Base-by-base conservation (phyloP, 35 echinoderm and acorn worm genomes). In the Acanthaster planci region DNA sequence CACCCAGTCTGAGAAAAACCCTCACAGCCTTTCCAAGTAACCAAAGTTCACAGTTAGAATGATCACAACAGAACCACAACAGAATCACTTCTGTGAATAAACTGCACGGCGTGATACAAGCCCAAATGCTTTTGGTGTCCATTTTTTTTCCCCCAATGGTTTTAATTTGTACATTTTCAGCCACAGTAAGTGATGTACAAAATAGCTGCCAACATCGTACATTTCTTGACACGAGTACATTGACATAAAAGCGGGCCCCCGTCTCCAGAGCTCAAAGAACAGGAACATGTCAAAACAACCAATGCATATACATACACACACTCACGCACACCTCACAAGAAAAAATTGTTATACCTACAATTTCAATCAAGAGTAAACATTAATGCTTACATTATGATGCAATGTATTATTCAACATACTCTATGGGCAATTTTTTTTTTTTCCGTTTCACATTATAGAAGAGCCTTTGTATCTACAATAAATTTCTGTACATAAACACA, bases 131-230 rank as follows among this genome's bases (percentile, higher is more conserved):
- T 31, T 72, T 72, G 19, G 19, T n/a, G 34, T 72, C 26, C 32
- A 31, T 30, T n/a, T 35, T 30, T 72, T 72, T 72, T 58, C 27
- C 27, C 27, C 27, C 56, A 26, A 12, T 47, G 64, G 64, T 72
- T 34, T 72, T 72, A 72, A 72, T 72, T 72, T 72, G 22, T 72
- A 72, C 64, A 72, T 72, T 72, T 72, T 72, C 64, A 72, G 64
- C 64, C 64, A 72, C 64, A 72, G 26, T 6, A 23, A 72, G 64
- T 72, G 64, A 26, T 21, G 30, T 72, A 72, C 64, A 72, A 72
- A 72, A 72, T 72, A 72, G 26, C 26, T 72, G 64, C 18, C 64
- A 29, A 72, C 64, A 72, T 72, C 30, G 64, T 72, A 72, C 29
- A 23, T 14, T 47, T 47, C 42, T 47, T 72, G 23, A 72, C 18